Conservation (phyloP, 2,888 invertebrate genomes). For the Agapostemon virescens region DNA sequence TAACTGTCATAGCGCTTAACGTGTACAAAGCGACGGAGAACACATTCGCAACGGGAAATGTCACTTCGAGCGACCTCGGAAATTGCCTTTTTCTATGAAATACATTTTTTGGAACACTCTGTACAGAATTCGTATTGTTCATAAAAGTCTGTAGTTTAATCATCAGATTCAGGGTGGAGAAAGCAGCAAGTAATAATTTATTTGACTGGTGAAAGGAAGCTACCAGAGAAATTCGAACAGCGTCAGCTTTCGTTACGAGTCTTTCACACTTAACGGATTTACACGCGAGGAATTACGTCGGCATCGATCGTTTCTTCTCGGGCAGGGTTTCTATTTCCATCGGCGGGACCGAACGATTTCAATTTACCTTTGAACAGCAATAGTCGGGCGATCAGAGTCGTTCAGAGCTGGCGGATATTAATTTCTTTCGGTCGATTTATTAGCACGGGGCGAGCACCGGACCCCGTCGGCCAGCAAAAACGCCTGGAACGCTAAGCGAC, state of each 20-base stretch:
- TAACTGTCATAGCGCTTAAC: no score
- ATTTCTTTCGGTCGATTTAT: conserved; percentile 45
- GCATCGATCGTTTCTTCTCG: conserved; percentile 2
- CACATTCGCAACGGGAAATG: no score
- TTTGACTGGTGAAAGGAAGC: not conserved
- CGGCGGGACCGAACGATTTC: conserved; percentile 27
- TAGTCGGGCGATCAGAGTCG: not conserved
- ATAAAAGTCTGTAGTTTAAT: no score
- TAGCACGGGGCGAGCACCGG: not conserved
- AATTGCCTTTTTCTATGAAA: no score
- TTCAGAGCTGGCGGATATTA: conserved; percentile 41
- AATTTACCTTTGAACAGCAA: conserved; percentile 25
- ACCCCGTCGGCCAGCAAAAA: conserved; percentile 27
- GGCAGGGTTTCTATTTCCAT: conserved; percentile 29
- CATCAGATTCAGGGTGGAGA: not conserved
- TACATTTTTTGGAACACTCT: no score
- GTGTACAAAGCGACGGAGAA: no score
- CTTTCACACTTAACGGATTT: not conserved
- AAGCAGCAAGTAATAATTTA: not conserved
- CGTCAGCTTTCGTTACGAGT: not conserved
- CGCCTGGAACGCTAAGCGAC: conserved; percentile 4
- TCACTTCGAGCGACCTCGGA: no score
- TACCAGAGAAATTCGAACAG: not conserved
- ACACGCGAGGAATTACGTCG: conserved; percentile 30
- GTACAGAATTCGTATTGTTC: no score